These are phyloP conservation scores for Stomorhina lunata DNA, from an alignment of 2,888 invertebrate genomes.

Conservation along the genomic window DNA sequence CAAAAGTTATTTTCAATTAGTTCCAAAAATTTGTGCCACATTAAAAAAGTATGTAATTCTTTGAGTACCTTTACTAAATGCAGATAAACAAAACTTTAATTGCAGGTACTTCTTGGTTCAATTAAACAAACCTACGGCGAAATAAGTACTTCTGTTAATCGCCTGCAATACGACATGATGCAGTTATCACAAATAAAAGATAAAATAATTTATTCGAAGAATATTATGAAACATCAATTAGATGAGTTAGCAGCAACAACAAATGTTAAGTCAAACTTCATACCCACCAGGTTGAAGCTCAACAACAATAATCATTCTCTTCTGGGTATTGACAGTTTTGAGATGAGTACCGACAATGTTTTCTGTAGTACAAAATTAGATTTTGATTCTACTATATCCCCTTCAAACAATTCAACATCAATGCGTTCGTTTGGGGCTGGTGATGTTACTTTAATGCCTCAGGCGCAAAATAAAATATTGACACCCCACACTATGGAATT, in stretches of 20 bases:
- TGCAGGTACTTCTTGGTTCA: slow-evolving; percentile 72
- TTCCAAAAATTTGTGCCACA: neutral
- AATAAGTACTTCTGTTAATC: slow-evolving; percentile 74
- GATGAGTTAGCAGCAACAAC: slow-evolving; percentile 71
- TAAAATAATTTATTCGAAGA: slow-evolving; percentile 77
- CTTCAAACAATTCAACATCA: slow-evolving; percentile 67
- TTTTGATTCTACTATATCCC: slow-evolving; percentile 72
- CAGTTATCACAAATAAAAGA: slow-evolving; percentile 77
- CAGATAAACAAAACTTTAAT: neutral
- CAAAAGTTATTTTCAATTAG: too few relatives aligned
- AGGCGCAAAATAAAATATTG: slow-evolving; percentile 63
- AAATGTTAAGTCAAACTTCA: slow-evolving; percentile 71
- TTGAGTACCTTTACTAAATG: too few relatives aligned
- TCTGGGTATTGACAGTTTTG: slow-evolving; percentile 69
- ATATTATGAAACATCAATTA: slow-evolving; percentile 73
- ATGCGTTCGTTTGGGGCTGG: slow-evolving; percentile 63
- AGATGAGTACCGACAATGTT: slow-evolving; percentile 71
- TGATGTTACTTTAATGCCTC: slow-evolving; percentile 65
- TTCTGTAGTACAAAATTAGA: slow-evolving; percentile 78
- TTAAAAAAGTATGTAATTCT: too few relatives aligned
- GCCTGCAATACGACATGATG: slow-evolving; percentile 76
- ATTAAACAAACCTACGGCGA: slow-evolving; percentile 76
- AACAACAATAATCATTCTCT: slow-evolving; percentile 63
- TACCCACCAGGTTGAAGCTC: slow-evolving; percentile 72
- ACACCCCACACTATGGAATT: slow-evolving; percentile 75